Percentiles rank a stretch among this genome's conserved stretches.
phyloP scores from a whole-genome alignment of 64 coral and sea anemone species.

The Astreopora myriophthalma region DNA sequence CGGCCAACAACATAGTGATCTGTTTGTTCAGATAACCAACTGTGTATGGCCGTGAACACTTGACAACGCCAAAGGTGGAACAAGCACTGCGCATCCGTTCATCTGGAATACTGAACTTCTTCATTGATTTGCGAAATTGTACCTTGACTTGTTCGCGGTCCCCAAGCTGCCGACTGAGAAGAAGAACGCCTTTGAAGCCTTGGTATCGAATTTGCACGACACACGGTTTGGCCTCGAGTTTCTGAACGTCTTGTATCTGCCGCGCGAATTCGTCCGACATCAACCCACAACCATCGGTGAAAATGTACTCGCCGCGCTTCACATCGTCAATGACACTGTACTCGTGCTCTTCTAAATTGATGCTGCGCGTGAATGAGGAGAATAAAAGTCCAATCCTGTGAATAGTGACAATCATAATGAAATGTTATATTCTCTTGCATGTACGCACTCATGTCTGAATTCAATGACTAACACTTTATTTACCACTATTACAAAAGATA shows the following conservation, averaged over 20 bases:
- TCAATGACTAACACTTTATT: no score
- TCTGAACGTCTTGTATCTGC: slow-evolving; percentile 43
- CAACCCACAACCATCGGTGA: slow-evolving; percentile 88
- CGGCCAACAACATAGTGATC: slow-evolving; percentile 81
- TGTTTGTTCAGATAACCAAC: slow-evolving; percentile 86
- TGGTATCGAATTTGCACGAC: slow-evolving; percentile 90
- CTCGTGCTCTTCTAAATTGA: slow-evolving; percentile 46
- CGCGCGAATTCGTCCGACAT: slow-evolving; percentile 78
- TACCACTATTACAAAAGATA: no score
- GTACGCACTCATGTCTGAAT: no score
- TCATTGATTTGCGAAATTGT: slow-evolving; percentile 87
- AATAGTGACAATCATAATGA: no score
- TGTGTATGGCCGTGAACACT: slow-evolving; percentile 86
- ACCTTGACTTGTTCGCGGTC: slow-evolving; percentile 31
- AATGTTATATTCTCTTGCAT: no score
- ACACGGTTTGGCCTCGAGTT: slow-evolving; percentile 54
- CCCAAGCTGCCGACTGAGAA: not conserved
- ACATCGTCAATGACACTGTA: slow-evolving; percentile 65
- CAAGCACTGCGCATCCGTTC: slow-evolving; percentile 73
- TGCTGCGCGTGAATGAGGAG: slow-evolving; percentile 74
- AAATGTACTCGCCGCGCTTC: slow-evolving; percentile 54
- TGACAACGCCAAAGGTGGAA: slow-evolving; percentile 80
- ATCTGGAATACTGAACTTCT: slow-evolving; percentile 84
- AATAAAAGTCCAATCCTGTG: slow-evolving; percentile 74
- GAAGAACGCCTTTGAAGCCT: slow-evolving; percentile 84